A percentile compares a stretch with the other conserved stretches of the same genome.
Conservation (phyloP, 2,888 invertebrate genomes). For the Cartodere bifasciata region DNA sequence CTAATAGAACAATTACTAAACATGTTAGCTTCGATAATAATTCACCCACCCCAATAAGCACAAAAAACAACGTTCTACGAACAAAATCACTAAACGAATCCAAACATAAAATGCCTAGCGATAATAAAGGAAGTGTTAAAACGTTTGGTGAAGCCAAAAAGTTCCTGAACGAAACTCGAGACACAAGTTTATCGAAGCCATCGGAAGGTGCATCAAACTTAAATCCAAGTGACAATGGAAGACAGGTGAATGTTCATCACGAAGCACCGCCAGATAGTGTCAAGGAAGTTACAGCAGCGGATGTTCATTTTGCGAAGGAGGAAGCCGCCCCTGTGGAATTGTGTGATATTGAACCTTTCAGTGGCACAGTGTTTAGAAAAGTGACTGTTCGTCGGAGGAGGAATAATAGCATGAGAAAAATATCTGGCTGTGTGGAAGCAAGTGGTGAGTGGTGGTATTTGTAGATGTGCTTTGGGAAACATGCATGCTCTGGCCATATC, state of each 20-base stretch:
- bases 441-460: constrained; percentile 26
- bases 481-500: neutral
- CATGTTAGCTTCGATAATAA: constrained; percentile 25
- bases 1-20: constrained; percentile 13
- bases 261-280: too few species aligned
- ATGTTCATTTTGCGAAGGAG: constrained; percentile 19
- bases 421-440: too few species aligned
- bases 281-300: constrained; percentile 10
- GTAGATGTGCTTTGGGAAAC: neutral
- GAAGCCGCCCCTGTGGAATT: constrained; percentile 22
- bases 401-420: constrained; percentile 33
- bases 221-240: too few species aligned
- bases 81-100: constrained; percentile 16
- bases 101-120: constrained; percentile 3
- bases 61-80: constrained; percentile 8
- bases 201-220: too few species aligned
- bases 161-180: too few species aligned
- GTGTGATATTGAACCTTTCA: constrained; percentile 42
- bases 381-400: constrained; percentile 49
- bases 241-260: too few species aligned
- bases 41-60: neutral
- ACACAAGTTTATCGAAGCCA: too few species aligned
- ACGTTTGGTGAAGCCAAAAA: too few species aligned
- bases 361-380: constrained; percentile 50
- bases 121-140: too few species aligned